Evolutionary conservation across 2,888 invertebrate species (phyloP).

Genomic region (Cecidostiba fungosa): DNA sequence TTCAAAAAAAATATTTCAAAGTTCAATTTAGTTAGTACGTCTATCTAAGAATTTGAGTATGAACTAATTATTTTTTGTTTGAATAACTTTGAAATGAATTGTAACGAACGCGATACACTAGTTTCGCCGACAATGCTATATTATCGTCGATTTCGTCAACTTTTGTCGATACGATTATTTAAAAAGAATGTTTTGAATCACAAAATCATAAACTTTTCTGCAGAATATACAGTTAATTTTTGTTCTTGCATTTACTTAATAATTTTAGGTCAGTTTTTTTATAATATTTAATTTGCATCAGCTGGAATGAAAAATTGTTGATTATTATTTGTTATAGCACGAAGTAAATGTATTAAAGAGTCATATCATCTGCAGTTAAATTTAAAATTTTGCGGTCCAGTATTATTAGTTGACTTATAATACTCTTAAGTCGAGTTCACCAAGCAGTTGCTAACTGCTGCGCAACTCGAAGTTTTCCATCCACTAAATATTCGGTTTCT

Average conservation of each 20-base stretch:
- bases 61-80: slow-evolving; percentile 29
- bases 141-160: slow-evolving; percentile 28
- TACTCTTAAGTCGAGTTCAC: slow-evolving; percentile 11
- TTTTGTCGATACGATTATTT: slow-evolving; percentile 26
- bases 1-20: not conserved
- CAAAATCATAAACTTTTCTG: slow-evolving; percentile 30
- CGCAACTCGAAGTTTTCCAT: slow-evolving; percentile 1
- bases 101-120: slow-evolving; percentile 48
- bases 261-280: not conserved
- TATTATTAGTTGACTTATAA: slow-evolving; percentile 14
- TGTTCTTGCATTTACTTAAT: not conserved
- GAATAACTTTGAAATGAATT: slow-evolving; percentile 13
- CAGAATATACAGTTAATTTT: not conserved
- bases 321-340: not conserved
- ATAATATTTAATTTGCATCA: not conserved
- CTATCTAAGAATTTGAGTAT: not conserved
- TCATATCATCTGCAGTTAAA: slow-evolving; percentile 13
- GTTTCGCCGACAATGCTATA: slow-evolving; percentile 42
- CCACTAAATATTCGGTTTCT: slow-evolving; percentile 39
- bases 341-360: not conserved
- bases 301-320: not conserved
- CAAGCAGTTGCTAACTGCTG: not conserved
- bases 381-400: slow-evolving; percentile 30
- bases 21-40: not conserved
- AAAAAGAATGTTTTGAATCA: slow-evolving; percentile 13